Base-by-base conservation (phyloP, 1,140 invertebrate species). In the Mylabris phalerata region DNA sequence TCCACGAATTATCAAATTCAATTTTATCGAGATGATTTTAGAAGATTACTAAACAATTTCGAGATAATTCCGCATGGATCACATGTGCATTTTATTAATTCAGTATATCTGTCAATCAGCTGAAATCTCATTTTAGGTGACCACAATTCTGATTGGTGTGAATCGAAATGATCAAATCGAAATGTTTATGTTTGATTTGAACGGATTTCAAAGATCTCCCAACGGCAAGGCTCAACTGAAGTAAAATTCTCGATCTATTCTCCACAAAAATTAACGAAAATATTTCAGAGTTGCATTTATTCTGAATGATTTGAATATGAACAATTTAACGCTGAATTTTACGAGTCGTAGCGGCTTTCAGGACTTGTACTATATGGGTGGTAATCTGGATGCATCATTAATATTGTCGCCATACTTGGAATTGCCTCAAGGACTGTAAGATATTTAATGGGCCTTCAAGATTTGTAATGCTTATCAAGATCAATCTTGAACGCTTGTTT, bases 351-450 rank as follows among this genome's bases (percentile, higher is more conserved):
- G 19, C 19, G 19, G 19, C 19, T 19, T 19, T 19, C 19, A 19
- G 19, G 19, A 19, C 19, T 19, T 19, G 19, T 73, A 72, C 51
- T 73, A 40, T 2, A 40, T 40, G 10, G 39, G 10, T 10, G 39
- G 10, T 40, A 40, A 40, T 40, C 1, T 19, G 19, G 19, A 19
- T 19, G 19, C 19, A 19, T 40, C 39, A 40, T 10, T 40, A 40
- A 40, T 7, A 40, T 40, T 40, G 10, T 72, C 71, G 9, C 66
- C 67, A 2, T 73, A 73, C 51, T 64, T 73, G 55, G 72, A 73
- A 55, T 55, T 73, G 38, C 63, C 68, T 19, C 67, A 70, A 49
- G 72, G 71, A 63, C 61, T 65, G 69, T 73, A 61, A 67, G 62
- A 59, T 48, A 44, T n/a, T 13, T 10, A 4, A 42, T 9, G 41